These are phyloP conservation scores for Magallana ariakensis DNA, from an alignment of 1,140 invertebrate genomes.

Conservation along the genomic window DNA sequence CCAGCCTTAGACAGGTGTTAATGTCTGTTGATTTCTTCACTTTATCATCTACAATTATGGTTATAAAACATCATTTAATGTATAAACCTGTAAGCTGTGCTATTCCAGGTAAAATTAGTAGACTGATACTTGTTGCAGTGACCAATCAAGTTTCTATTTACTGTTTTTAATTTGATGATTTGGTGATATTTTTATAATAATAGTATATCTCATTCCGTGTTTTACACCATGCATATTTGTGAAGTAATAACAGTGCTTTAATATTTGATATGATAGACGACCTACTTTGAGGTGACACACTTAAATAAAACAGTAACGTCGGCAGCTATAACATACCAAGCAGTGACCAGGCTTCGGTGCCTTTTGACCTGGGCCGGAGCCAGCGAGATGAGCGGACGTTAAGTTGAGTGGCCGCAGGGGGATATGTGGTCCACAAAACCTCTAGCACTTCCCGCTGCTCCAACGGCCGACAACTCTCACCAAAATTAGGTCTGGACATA, in stretches of 20 bases:
- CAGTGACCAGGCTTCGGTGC: constrained; percentile 68
- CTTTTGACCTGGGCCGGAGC: constrained; percentile 70
- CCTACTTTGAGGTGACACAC: too few relatives aligned
- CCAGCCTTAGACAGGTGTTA: constrained; percentile 64
- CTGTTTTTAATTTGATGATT: too few relatives aligned
- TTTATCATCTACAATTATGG: constrained; percentile 55
- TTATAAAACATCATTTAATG: not conserved
- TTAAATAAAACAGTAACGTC: too few relatives aligned
- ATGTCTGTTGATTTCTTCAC: constrained; percentile 64
- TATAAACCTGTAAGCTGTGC: not conserved
- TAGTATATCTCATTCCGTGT: too few relatives aligned
- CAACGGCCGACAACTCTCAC: constrained; percentile 59
- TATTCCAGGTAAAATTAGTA: too few relatives aligned
- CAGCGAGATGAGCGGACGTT: constrained; percentile 63
- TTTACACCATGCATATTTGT: too few relatives aligned
- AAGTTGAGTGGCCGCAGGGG: constrained; percentile 59
- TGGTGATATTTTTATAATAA: too few relatives aligned
- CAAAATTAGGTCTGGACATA: not conserved
- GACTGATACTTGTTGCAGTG: too few relatives aligned
- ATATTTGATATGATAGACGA: too few relatives aligned
- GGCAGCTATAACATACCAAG: constrained; percentile 60
- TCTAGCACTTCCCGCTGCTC: constrained; percentile 62
- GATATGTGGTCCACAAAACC: constrained; percentile 70
- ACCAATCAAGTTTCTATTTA: too few relatives aligned
- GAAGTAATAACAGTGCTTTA: too few relatives aligned